These are phyloP conservation scores for Nyctibius grandis DNA, from an alignment of 2,797 vertebrate species.

Conservation along the genomic window DNA sequence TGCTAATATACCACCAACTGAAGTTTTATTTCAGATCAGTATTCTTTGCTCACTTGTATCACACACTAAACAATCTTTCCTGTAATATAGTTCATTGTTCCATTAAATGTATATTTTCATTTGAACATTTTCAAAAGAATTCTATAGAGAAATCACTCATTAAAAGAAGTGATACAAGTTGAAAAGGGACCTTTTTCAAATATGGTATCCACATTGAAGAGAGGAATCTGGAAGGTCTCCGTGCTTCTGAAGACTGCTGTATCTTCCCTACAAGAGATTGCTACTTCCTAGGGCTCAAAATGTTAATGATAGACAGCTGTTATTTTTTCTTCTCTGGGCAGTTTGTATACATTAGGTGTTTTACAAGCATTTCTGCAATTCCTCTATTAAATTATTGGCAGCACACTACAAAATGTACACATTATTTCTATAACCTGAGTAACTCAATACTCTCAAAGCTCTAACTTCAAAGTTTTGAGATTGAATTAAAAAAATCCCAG, in stretches of 20 bases:
- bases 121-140: not conserved
- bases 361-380: not conserved
- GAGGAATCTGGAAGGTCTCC: not conserved
- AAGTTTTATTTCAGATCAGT: not conserved
- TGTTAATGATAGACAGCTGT: not conserved
- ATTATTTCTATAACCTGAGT: not conserved
- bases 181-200: not conserved
- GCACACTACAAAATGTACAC: not conserved
- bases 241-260: not conserved
- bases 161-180: not conserved
- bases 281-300: not conserved
- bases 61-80: not conserved
- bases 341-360: not conserved
- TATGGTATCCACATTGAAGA: not conserved
- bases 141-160: not conserved
- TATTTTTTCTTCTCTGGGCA: not conserved
- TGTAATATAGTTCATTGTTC: not conserved
- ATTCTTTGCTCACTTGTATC: not conserved
- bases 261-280: not conserved
- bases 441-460: not conserved
- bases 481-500: not conserved
- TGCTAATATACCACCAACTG: not conserved
- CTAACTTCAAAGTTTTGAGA: not conserved
- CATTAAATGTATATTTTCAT: not conserved
- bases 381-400: not conserved